Percentiles rank a stretch among this genome's conserved stretches.
phyloP scores from a whole-genome alignment of 2,113 vertebrate genomes.

The Gorsachius goisagi region DNA sequence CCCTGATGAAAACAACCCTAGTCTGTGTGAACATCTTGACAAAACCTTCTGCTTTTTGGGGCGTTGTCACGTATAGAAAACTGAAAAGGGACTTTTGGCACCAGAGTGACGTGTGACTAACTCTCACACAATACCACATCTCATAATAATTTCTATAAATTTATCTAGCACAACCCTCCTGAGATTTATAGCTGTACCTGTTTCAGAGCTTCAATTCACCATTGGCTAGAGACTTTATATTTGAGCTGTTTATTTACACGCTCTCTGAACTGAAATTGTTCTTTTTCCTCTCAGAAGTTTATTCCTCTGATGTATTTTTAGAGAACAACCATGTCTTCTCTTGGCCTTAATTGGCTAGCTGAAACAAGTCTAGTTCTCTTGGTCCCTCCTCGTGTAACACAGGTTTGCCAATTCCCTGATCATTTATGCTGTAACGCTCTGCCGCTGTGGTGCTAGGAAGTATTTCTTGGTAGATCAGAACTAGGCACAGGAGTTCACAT shows the following conservation, averaged over 20 bases:
- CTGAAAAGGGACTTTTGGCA: not conserved
- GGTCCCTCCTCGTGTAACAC: not conserved
- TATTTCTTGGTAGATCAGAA: not conserved
- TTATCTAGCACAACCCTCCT: not conserved
- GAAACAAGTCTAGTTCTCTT: not conserved
- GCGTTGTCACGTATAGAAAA: not conserved
- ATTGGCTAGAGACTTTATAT: not conserved
- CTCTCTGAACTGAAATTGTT: not conserved
- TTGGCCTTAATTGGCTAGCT: not conserved
- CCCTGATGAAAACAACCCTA: not conserved
- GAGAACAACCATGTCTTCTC: not conserved
- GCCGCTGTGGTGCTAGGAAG: not conserved
- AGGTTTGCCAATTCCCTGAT: not conserved
- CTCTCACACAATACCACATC: not conserved
- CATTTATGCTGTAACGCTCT: not conserved
- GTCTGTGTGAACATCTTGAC: not conserved
- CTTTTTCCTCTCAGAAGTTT: not conserved
- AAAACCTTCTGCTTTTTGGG: not conserved
- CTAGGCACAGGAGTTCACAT: not conserved
- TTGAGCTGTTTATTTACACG: not conserved
- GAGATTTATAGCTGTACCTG: not conserved
- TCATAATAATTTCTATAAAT: not conserved
- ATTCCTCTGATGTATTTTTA: not conserved
- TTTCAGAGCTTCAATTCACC: not conserved
- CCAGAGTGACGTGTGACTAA: not conserved